Base-by-base conservation (phyloP, 1,140 invertebrate genomes). In the Melanaphis sacchari region DNA sequence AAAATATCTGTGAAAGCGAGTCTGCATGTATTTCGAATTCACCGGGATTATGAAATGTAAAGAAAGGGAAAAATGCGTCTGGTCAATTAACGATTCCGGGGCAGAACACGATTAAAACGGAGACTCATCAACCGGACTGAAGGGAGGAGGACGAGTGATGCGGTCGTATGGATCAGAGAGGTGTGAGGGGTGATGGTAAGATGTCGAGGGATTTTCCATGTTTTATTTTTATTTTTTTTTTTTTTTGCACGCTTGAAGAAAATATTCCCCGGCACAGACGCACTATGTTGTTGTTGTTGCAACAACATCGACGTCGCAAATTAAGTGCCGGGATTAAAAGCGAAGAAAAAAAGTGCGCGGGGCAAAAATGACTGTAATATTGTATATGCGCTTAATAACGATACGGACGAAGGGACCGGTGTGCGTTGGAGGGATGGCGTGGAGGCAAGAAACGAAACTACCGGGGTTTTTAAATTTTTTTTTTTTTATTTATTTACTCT, bases 291-390 rank as follows among this genome's bases (percentile, higher is more conserved):
- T n/a, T n/a, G n/a, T n/a, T n/a, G n/a, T n/a, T 15, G 31, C 11
- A n/a, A n/a, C 41, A 40, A 43, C 54, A 91, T 91, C 90, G 90
- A 91, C 90, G 90, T 91, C 66, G 41, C 90, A 91, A 91, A 91
- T 91, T 91, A 91, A 91, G 90, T 81, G 90, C 90, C 90, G 66
- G 90, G 90, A 91, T 91, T 91, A 91, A 91, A 91, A 91, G 40
- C 41, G 40, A 4, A 40, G 49, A 54, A 90, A 90, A 90, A 90
- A 90, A 59, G 52, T 90, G 24, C 38, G 26, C 36, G 31, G 59
- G 31, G 22, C 89, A 90, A 54, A 54, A 59, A 90, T 59, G 43
- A 59, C 22, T 24, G 22, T 49, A 36, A 81, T 38, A 81, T 81
- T 59, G 54, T 76, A 82, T 82, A 36, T 40, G 90, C 26, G 41